Conservation (phyloP, 2,113 vertebrate genomes). For the Anoura caudifer region DNA sequence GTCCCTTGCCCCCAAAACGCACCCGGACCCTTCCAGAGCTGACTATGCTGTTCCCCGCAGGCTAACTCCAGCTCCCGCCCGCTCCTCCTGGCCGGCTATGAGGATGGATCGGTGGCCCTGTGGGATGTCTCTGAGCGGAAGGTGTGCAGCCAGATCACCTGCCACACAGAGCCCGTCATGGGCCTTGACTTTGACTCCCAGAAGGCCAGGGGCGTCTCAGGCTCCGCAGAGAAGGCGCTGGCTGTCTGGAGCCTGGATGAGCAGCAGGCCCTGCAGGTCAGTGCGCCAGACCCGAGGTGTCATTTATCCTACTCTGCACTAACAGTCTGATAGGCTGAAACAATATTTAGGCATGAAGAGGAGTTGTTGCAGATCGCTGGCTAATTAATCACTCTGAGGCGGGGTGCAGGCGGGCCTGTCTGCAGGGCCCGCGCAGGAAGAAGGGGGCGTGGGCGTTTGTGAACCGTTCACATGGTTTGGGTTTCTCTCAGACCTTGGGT, state of each 20-base stretch:
- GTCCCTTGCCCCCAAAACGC: neutral
- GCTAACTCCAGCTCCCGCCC: slow-evolving; percentile 80
- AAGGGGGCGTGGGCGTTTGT: slow-evolving; percentile 71
- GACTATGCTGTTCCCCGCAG: slow-evolving; percentile 74
- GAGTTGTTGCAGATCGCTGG: slow-evolving; percentile 79
- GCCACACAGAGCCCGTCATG: slow-evolving; percentile 93
- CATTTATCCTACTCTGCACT: slow-evolving; percentile 83
- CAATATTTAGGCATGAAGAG: slow-evolving; percentile 87
- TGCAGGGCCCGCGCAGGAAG: slow-evolving; percentile 60
- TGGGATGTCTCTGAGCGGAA: slow-evolving; percentile 90
- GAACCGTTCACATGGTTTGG: slow-evolving; percentile 78
- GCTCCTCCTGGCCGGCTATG: slow-evolving; percentile 91
- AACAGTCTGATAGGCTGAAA: slow-evolving; percentile 86
- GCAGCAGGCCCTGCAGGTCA: slow-evolving; percentile 94
- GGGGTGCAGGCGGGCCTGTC: slow-evolving; percentile 67
- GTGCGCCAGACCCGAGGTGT: slow-evolving; percentile 72
- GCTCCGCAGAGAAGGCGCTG: slow-evolving; percentile 91
- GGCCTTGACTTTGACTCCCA: slow-evolving; percentile 92
- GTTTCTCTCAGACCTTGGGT: slow-evolving; percentile 74
- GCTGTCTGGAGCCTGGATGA: slow-evolving; percentile 89
- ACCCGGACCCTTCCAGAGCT: neutral
- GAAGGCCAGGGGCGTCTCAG: slow-evolving; percentile 88
- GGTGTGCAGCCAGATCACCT: slow-evolving; percentile 82
- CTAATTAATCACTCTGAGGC: slow-evolving; percentile 86
- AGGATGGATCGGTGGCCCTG: slow-evolving; percentile 92